Base-by-base conservation (phyloP, 2,888 invertebrate genomes). In the Odontocerum albicorne region DNA sequence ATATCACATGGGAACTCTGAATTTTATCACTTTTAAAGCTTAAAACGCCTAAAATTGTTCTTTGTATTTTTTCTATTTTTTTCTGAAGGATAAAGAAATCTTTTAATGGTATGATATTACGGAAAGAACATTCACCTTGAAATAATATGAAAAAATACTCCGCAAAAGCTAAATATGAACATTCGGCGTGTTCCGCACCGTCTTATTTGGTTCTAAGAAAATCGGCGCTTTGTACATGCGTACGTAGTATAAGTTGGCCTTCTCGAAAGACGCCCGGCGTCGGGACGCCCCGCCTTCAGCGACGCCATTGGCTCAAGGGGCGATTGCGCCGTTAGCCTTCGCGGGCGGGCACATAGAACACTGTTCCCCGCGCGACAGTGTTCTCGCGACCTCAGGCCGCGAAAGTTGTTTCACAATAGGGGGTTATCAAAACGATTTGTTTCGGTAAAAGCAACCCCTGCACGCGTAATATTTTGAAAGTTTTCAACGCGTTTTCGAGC, bases 281-380 rank as follows among this genome's bases (percentile, higher is more conserved):
- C 45, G 20, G 22, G 32, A 39, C 40, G 56, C 46, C 45, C 31
- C 40, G 53, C 46, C 59, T 43, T 43, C 45, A 35, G 46, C 39
- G 45, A 12, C 15, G 36, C 46, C 21, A 50, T 49, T 45, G 43
- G 73, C 72, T 69, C 71, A 74, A 70, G 69, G 68, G 66, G 70
- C 67, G 55, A 54, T 74, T 74, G 74, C 74, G 68, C 68, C 65
- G 67, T 66, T 20, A 70, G 70, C 71, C 73, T 72, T 71, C 20
- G 36, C 42, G 42, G 40, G 39, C 38, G 42, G 63, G 42, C 54
- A 33, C 45, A 49, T 50, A 32, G 27, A 12, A 12, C 49, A 42
- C 27, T 21, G 42, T 42, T 42, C 39, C 42, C 44, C 54, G 43
- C 40, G 47, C 51, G 59, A 20, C 45, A 53, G 57, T 45, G 36